Base-by-base conservation (phyloP, 2,113 vertebrate genomes). In the Climacteris rufus region DNA sequence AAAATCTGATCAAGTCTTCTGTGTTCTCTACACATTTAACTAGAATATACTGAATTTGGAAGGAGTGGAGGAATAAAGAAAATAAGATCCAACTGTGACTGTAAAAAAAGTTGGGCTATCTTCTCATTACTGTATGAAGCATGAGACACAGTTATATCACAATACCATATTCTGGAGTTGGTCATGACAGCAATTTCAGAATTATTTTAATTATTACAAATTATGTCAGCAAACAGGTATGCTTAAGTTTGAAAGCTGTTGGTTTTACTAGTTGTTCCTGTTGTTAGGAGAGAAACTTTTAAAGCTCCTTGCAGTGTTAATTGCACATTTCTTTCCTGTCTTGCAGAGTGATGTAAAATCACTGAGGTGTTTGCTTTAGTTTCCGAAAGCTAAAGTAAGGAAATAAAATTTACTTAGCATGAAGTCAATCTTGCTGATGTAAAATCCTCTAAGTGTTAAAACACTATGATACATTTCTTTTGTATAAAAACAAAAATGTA, bases 321-420 rank as follows among this genome's bases (percentile, higher is more conserved):
- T 97, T 97, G 93, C 65, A 87, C 84, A 90, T 95, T 98, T 96
- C 96, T 96, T 97, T 95, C 74, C 79, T 96, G 25, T 94, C 89
- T 97, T 94, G 60, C 89, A 96, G 89, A 97, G 90, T 90, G 82
- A 91, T 90, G 97, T 97, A 98, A 98, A 98, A 98, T 95, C 96
- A 97, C 78, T 97, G 96, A 95, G 95, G 95, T 96, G 94, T 97
- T 97, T 97, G 93, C 54, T 97, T 97, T 96, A 95, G 85, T 97
- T 97, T 95, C 95, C 93, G 96, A 97, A 97, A 89, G 54, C 77
- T 97, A 96, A 97, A 97, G 88, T 95, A 95, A 97, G 54, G 76
- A 81, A 97, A 97, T 98, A 98, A 98, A 98, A 97, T 90, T 87
- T 95, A 87, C 75, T 97, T 97, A 96, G 87, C 96, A 96, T 97